Percentiles rank a stretch among this genome's conserved stretches.
phyloP scores from a whole-genome alignment of 1,140 invertebrate genomes.

The Polypedilum vanderplanki region DNA sequence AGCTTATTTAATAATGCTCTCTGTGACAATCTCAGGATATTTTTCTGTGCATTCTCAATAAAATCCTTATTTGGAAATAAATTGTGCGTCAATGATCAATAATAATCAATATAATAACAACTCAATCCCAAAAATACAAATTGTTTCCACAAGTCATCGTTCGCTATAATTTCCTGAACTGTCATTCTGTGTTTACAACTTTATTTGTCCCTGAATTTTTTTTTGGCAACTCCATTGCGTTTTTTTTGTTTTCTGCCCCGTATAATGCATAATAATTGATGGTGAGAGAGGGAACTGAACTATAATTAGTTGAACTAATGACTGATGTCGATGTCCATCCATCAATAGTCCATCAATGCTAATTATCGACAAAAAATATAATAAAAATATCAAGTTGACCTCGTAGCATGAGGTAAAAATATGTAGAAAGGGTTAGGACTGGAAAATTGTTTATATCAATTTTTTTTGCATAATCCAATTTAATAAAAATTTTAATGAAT shows the following conservation, averaged over 20 bases:
- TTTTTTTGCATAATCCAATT: too few relatives aligned
- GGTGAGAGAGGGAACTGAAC: neutral
- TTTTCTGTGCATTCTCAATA: too few relatives aligned
- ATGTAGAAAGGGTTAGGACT: too few relatives aligned
- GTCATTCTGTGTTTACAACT: neutral
- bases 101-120: too few relatives aligned
- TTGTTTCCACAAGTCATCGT: neutral
- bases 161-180: neutral
- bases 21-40: too few relatives aligned
- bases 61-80: too few relatives aligned
- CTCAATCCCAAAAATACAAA: too few relatives aligned
- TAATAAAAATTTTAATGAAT: too few relatives aligned
- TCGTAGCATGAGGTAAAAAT: neutral
- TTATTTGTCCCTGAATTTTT: neutral
- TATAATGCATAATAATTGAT: neutral
- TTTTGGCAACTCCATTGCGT: neutral
- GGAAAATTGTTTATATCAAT: too few relatives aligned
- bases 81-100: too few relatives aligned
- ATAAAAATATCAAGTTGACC: neutral
- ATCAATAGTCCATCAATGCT: slow-evolving; percentile 15
- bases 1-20: too few relatives aligned
- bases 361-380: neutral
- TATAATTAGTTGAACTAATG: slow-evolving; percentile 19
- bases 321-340: neutral
- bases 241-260: neutral